Percentiles rank a stretch among this genome's conserved stretches.
Evolutionary conservation across 2,888 invertebrate genomes (phyloP).

Genomic region (Tricholauxania praeusta): DNA sequence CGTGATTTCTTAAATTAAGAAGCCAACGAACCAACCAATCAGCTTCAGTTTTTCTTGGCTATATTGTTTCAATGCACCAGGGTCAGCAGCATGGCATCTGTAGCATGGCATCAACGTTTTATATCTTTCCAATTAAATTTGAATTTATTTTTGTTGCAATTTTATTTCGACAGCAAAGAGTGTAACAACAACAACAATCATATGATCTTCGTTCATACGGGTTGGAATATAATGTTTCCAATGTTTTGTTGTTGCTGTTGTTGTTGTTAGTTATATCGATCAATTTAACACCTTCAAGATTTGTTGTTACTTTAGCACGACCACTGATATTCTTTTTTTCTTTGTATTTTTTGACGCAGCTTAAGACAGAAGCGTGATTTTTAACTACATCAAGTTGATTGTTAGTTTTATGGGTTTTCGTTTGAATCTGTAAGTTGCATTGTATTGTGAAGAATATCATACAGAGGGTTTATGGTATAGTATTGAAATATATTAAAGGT

Average conservation of each 20-base stretch:
- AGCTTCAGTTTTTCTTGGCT: neutral
- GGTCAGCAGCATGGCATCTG: neutral
- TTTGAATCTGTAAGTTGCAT: no score
- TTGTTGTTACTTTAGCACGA: neutral
- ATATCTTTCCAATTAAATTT: constrained; percentile 68
- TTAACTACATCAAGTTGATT: no score
- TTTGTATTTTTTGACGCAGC: no score
- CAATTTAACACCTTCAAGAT: constrained; percentile 26
- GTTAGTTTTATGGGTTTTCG: no score
- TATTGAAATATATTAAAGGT: no score
- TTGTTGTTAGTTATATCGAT: no score
- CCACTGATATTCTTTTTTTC: no score
- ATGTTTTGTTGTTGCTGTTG: constrained; percentile 23
- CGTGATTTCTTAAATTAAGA: constrained; percentile 62
- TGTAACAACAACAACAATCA: constrained; percentile 22
- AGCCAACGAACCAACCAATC: constrained; percentile 64
- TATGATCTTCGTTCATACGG: constrained; percentile 28
- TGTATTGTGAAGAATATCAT: no score
- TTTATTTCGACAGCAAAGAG: constrained; percentile 44
- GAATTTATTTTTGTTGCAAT: constrained; percentile 63
- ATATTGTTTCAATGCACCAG: neutral
- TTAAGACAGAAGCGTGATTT: no score
- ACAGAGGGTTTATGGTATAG: no score
- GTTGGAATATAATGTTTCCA: constrained; percentile 15
- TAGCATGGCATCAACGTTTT: constrained; percentile 45